These are phyloP conservation scores for Mus pahari DNA, from an alignment of 2,113 vertebrate genomes.

Conservation along the genomic window DNA sequence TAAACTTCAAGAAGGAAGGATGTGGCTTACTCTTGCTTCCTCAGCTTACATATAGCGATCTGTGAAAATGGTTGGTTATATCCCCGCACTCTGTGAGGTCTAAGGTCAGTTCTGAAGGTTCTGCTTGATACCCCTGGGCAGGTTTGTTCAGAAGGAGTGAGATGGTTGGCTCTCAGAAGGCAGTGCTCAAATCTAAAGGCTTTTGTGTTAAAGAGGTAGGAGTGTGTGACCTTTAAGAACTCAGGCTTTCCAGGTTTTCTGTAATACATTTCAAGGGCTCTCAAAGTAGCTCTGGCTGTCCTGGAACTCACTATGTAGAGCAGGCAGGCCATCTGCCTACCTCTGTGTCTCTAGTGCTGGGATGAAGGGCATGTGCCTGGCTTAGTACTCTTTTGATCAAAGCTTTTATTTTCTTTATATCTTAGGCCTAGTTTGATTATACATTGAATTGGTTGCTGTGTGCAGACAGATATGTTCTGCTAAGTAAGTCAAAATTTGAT, in stretches of 20 bases:
- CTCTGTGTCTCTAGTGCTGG: background rate
- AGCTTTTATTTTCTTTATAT: background rate
- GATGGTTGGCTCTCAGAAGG: background rate
- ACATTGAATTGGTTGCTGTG: background rate
- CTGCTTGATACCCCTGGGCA: accelerated
- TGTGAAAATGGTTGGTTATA: background rate
- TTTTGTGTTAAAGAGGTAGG: background rate
- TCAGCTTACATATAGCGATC: background rate
- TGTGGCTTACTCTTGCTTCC: background rate
- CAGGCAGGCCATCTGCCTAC: background rate
- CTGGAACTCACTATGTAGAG: background rate
- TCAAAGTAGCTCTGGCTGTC: background rate
- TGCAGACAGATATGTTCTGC: background rate
- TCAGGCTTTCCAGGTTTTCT: background rate
- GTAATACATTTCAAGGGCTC: background rate
- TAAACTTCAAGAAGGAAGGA: background rate
- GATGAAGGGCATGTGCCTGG: background rate
- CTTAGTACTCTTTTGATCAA: background rate
- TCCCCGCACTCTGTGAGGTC: too few relatives aligned
- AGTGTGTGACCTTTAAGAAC: background rate
- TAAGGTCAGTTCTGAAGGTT: too few relatives aligned
- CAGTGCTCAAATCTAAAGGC: accelerated
- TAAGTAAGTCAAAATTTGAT: background rate
- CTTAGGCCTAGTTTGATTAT: background rate
- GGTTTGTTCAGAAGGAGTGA: accelerated